A percentile compares a stretch with the other conserved stretches of the same genome.
Conservation (phyloP, 1,140 invertebrate species). For the Drosophila dunni region DNA sequence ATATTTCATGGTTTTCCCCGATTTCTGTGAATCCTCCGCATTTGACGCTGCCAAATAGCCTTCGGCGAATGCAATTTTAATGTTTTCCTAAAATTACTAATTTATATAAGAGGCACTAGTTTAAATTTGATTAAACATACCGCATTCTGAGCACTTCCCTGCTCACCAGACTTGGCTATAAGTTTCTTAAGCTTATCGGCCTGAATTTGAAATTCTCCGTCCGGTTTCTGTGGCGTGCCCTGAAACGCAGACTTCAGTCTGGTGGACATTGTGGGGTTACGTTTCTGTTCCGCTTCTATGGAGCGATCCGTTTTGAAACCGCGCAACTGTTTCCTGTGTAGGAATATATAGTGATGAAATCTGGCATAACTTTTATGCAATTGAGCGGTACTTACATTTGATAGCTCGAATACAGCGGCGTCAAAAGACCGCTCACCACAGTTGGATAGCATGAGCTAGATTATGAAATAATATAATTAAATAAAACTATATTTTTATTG, state of each 20-base stretch:
- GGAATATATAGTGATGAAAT: background rate
- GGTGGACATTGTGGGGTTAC: slow-evolving; percentile 88
- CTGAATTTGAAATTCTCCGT: slow-evolving; percentile 63
- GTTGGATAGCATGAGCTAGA: slow-evolving; percentile 58
- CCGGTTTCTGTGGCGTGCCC: slow-evolving; percentile 59
- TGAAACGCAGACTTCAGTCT: slow-evolving; percentile 87
- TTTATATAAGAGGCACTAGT: background rate
- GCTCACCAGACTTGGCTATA: slow-evolving; percentile 54
- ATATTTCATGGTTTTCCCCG: slow-evolving; percentile 88
- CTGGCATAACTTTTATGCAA: background rate
- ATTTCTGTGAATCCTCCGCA: slow-evolving; percentile 85
- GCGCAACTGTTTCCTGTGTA: slow-evolving; percentile 63
- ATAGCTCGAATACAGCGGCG: slow-evolving; percentile 45
- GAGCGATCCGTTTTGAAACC: slow-evolving; percentile 91
- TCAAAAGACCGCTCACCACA: slow-evolving; percentile 51
- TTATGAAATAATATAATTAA: background rate
- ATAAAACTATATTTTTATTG: background rate
- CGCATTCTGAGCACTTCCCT: slow-evolving; percentile 55
- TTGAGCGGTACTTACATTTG: slow-evolving; percentile 63
- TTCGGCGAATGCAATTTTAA: slow-evolving; percentile 96
- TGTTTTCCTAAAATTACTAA: slow-evolving; percentile 85
- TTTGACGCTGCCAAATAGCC: slow-evolving; percentile 90
- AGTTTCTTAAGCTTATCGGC: slow-evolving; percentile 70
- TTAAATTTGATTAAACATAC: slow-evolving; percentile 22
- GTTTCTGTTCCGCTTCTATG: slow-evolving; percentile 88